Conservation (phyloP, 2,888 invertebrate genomes). For the Rapana venosa region DNA sequence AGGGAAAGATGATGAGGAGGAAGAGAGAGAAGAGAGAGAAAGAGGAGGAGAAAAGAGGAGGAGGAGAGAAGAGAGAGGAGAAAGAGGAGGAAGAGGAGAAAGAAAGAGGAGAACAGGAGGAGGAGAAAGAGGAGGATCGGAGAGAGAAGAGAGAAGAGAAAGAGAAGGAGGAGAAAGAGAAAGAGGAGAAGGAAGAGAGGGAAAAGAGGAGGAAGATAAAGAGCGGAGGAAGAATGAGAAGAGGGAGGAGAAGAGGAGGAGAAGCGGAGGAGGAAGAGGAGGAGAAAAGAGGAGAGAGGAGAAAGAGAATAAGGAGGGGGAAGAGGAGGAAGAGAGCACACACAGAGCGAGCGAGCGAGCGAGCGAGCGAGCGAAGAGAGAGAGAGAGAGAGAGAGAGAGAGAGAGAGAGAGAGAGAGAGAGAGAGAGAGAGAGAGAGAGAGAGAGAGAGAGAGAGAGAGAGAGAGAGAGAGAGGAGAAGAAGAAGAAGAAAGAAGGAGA, state of each 20-base stretch:
- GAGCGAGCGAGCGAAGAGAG: not conserved
- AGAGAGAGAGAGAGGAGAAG: not conserved
- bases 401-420: too few relatives aligned
- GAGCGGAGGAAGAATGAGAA: not conserved
- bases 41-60: not conserved
- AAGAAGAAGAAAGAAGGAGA: too few relatives aligned
- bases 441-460: not conserved
- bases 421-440: too few relatives aligned
- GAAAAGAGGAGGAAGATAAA: not conserved
- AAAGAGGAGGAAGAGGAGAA: not conserved
- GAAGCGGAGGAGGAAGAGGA: not conserved
- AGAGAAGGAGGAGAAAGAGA: not conserved
- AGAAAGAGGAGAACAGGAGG: not conserved
- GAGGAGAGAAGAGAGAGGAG: too few relatives aligned
- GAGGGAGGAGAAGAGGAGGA: slow-evolving; percentile 19
- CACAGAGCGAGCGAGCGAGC: slow-evolving; percentile 1
- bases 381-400: not conserved
- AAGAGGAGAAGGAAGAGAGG: not conserved
- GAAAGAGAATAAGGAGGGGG: too few relatives aligned
- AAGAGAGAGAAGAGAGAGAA: not conserved
- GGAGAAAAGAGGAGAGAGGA: not conserved
- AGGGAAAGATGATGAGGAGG: too few relatives aligned
- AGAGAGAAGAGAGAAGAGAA: not conserved
- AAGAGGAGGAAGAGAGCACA: not conserved
- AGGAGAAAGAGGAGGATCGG: not conserved